These are phyloP conservation scores for Hypselothyrea guttata DNA, from an alignment of 2,888 invertebrate species.

Conservation along the genomic window DNA sequence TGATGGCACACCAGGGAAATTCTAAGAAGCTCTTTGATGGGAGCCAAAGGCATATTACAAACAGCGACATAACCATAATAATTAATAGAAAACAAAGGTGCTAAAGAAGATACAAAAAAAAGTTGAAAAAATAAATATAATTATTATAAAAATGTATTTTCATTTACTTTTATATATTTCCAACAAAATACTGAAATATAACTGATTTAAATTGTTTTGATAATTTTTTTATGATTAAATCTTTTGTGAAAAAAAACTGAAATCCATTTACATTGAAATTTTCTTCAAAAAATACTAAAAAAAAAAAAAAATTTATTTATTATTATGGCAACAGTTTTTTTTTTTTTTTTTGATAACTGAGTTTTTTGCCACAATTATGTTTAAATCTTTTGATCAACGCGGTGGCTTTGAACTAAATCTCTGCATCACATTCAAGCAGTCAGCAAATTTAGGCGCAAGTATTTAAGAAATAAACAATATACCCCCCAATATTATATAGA, in stretches of 20 bases:
- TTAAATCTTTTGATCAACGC: no score
- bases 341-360: no score
- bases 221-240: no score
- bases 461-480: no score
- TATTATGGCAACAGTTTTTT: no score
- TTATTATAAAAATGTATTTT: background rate
- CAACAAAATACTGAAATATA: background rate
- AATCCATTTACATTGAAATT: no score
- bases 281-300: background rate
- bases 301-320: background rate
- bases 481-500: background rate
- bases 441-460: background rate
- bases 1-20: conserved; percentile 6
- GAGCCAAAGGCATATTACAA: background rate
- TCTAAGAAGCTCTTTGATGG: conserved; percentile 10
- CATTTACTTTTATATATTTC: no score
- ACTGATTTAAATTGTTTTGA: background rate
- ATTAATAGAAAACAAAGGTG: conserved; percentile 9
- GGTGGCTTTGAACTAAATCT: background rate
- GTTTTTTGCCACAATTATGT: background rate
- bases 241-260: no score
- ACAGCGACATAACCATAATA: conserved; percentile 3
- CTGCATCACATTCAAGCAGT: background rate
- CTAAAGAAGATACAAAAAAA: background rate
- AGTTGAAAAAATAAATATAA: background rate